Evolutionary conservation across 1,140 invertebrate species (phyloP).

Genomic region (Atta texana): DNA sequence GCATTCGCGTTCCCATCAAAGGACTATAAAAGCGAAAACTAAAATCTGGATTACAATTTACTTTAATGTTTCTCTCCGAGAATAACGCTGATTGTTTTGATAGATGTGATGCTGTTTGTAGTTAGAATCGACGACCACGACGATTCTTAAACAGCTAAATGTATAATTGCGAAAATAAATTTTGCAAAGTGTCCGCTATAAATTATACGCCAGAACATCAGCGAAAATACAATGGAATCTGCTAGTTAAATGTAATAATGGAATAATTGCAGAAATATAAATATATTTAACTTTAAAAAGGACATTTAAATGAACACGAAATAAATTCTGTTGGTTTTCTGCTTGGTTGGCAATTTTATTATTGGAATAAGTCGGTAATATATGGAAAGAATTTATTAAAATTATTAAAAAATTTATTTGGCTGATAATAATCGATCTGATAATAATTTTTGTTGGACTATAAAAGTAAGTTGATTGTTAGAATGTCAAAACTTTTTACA

Average conservation of each 20-base stretch:
- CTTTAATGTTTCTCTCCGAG: background rate
- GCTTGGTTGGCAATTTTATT: background rate
- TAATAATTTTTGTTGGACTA: no score
- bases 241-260: background rate
- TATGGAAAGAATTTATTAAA: no score
- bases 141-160: background rate
- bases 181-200: background rate
- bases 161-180: background rate
- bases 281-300: background rate
- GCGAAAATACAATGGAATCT: background rate
- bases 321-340: background rate
- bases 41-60: background rate
- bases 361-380: background rate
- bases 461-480: no score
- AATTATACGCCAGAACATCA: background rate
- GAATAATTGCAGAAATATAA: background rate
- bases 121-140: background rate
- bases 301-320: background rate
- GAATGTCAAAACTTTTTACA: no score
- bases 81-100: constrained; percentile 4
- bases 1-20: background rate
- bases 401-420: no score
- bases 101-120: background rate
- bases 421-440: no score
- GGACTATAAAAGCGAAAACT: background rate